Percentiles rank a stretch among this genome's conserved stretches.
Evolutionary conservation across 2,113 vertebrate species (phyloP).

Genomic region (Dasyornis broadbenti): DNA sequence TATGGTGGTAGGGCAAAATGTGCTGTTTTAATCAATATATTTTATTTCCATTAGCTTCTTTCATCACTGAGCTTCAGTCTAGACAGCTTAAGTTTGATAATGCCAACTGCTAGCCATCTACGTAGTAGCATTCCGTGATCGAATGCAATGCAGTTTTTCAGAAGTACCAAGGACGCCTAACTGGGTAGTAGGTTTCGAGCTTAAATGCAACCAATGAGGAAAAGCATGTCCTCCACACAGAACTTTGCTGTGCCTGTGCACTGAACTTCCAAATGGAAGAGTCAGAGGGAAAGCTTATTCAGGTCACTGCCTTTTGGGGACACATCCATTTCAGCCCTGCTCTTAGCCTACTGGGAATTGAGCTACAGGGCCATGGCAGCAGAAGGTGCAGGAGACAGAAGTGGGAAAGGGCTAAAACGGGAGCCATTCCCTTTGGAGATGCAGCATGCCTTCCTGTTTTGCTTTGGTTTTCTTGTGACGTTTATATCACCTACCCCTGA

Average conservation of each 20-base stretch:
- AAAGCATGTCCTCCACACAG: not conserved
- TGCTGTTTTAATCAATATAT: not conserved
- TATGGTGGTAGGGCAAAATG: not conserved
- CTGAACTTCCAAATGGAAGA: not conserved
- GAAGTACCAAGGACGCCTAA: not conserved
- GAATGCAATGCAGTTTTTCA: not conserved
- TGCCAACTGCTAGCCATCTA: not conserved
- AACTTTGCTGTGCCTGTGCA: not conserved
- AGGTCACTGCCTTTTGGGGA: not conserved
- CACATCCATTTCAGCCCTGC: not conserved
- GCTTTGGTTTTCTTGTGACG: not conserved
- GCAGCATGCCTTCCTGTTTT: not conserved
- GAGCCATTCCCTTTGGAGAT: not conserved
- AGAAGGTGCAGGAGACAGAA: not conserved
- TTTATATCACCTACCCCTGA: not conserved
- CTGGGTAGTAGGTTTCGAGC: not conserved
- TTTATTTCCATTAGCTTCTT: constrained; percentile 31
- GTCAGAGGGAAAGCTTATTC: not conserved
- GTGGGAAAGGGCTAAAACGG: not conserved
- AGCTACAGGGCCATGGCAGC: not conserved
- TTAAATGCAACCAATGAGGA: not conserved
- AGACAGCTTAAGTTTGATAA: not conserved
- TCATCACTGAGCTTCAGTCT: not conserved
- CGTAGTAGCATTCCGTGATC: not conserved
- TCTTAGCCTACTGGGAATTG: not conserved